Evolutionary conservation across 2,888 invertebrate genomes (phyloP), one percentile per base, ranked within the genome.

Genomic region (Liposcelis brunnea): DNA sequence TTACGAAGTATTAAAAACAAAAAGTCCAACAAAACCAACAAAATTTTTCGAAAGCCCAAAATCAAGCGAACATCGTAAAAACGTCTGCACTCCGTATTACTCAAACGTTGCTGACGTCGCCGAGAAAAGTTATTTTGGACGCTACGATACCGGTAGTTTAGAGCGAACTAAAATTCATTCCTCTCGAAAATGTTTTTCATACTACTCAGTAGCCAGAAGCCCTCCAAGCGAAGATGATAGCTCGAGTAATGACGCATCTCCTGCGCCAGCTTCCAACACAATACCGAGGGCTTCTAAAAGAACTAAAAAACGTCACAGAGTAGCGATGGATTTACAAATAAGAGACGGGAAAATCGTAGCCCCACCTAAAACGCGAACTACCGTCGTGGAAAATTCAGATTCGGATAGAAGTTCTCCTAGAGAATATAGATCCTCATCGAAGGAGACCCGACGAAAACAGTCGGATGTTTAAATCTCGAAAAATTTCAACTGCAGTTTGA

Each of bases 241-340:
- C 5, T 57, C 56, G 10, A 55, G 55, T 11, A 55, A 56, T 14
- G 50, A 53, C 15, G 54, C 52, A 26, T 55, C 55, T 43, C 52
- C 55, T 12, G 52, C 55, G 1, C 49, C 53, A 8, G 54, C 55
- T 14, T 55, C 26, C 5, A 56, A 56, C 43, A 56, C 56, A 1
- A 56, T 56, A 38, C 56, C 56, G 3, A 49, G 56, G 10, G 56
- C 55, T 35, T 56, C 56, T 6, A 56, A 55, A 47, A 49, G 54
- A 16, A 48, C 52, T 31, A 49, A 54, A 15, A 51, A 59, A 43
- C 55, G 61, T 32, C 64, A 64, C 43, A 55, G 64, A 10, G 62
- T 62, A 2, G 57, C 60, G 3, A 58, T 64, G 6, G 64, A 64
- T 49, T 52, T 64, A 19, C 62, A 64, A 49, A 57, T 63, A 1